Base-by-base conservation (phyloP, 2,797 vertebrate genomes). In the Chelon auratus region DNA sequence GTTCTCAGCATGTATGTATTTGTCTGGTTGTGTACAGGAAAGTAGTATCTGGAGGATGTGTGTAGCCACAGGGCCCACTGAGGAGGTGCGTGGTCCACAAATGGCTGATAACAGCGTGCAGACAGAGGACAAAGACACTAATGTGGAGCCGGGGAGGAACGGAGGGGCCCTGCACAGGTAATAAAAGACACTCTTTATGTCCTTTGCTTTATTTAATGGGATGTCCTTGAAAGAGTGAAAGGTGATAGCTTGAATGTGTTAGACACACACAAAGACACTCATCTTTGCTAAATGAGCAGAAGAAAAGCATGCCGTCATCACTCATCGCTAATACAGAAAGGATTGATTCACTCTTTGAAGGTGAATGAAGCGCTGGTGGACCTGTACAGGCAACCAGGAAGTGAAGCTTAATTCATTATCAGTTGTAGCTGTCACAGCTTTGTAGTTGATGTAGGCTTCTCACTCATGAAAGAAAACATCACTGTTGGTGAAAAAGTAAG, bases 11-110 rank as follows among this genome's bases (percentile, higher is more conserved):
- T 77, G 18, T 53, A 5, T 63, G 24, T 8, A 6, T 20, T 18
- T 72, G 14, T 69, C 7, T 68, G 50, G 68, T 9, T 72, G 3
- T 78, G 20, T 67, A 37, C 83, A 97, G 95, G 94, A 94, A 82
- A 96, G 93, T 85, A 95, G 93, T 89, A 93, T 95, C 81, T 95
- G 95, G 94, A 95, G 93, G 85, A 92, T 94, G 90, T 96, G 95
- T 69, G 77, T 96, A 42, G 80, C 93, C 74, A 84, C 93, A 3
- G 76, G 86, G 54, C 76, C 93, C 0, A 66, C 85, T 36, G 94
- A 91, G 56, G 91, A 93, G 64, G 85, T 79, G 22, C 63, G 60
- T 15, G 92, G 87, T 63, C 87, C 90, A 40, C 91, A 91, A 80
- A 81, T 75, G 81, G 81, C 91, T 15, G 92, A 93, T 53, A 86